Evolutionary conservation across 2,888 invertebrate species (phyloP).

Genomic region (Drosophila acutilabella): DNA sequence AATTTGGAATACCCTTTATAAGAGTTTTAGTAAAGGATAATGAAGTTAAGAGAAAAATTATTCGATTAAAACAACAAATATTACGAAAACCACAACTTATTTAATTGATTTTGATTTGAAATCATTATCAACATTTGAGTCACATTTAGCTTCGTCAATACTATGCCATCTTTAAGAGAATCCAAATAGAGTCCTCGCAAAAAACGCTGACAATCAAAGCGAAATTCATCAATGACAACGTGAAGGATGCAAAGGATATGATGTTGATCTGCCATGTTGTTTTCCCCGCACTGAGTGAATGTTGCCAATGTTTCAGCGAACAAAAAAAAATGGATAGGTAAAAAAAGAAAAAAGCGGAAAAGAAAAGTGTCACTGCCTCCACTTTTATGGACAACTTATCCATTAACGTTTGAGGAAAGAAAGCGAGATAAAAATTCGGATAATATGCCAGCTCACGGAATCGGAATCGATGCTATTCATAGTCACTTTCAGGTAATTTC

Average conservation of each 20-base stretch:
- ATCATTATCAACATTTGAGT: too few species aligned
- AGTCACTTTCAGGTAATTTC: conserved; percentile 4
- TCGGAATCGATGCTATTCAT: conserved; percentile 37
- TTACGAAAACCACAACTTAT: too few species aligned
- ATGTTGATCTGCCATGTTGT: conserved; percentile 28
- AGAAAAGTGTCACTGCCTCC: conserved; percentile 29
- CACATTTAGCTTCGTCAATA: not conserved
- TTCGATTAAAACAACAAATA: too few species aligned
- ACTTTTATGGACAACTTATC: conserved; percentile 36
- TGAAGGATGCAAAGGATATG: conserved; percentile 31
- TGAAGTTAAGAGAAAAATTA: too few species aligned
- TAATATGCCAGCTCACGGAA: conserved; percentile 19
- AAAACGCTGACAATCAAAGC: conserved; percentile 35
- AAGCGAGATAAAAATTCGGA: not conserved
- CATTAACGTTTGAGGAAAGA: conserved; percentile 20
- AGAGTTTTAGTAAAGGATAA: not conserved
- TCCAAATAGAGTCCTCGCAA: not conserved
- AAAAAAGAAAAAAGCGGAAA: not conserved
- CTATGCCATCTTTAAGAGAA: not conserved
- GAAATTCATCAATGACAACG: conserved; percentile 69
- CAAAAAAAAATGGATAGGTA: not conserved
- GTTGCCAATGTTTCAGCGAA: conserved; percentile 11
- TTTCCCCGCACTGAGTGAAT: conserved; percentile 8
- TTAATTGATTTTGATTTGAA: too few species aligned
- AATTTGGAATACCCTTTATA: not conserved